Evolutionary conservation across 2,797 vertebrate genomes (phyloP), one percentile per base, ranked within the genome.

Genomic region (Chrysocyon brachyurus): DNA sequence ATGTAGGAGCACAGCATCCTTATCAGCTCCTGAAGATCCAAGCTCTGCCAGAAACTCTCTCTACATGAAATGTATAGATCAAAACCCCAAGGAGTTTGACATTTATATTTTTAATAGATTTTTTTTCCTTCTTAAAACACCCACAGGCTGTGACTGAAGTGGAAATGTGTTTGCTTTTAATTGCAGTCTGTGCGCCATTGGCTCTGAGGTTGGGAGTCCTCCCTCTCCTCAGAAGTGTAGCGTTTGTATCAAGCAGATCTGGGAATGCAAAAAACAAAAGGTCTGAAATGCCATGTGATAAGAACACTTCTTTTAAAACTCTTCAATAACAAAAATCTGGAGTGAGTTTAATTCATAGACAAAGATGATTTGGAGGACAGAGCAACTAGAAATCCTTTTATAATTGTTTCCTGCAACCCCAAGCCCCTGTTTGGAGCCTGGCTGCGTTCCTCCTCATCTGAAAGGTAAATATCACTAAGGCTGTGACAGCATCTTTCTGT

Each of bases 311-410:
- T 98, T 97, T 98, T 95, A 97, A 97, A 97, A 97, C 40, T 91
- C 86, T 97, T 98, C 98, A 98, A 94, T 40, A 83, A 49, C 96
- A 97, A 70, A 94, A 95, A 97, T 97, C 94, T 92, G 90, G 82
- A 91, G 90, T 98, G 95, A 97, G 96, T 85, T 98, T 97, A 98
- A 98, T 98, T 98, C 96, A 97, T 84, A 98, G 91, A 95, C 84
- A 96, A 92, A 46, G 85, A 98, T 97, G 94, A 97, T 96, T 97
- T 87, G 97, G 96, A 94, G 86, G 87, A 77, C 0, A 36, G 3
- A 54, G 59, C 96, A 98, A 97, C 97, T 96, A 93, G 81, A 96
- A 91, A 94, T 79, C 2, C 92, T 97, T 92, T 77, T 97, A 98
- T 96, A 88, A 97, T 95, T 90, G 93, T 96, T 97, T 98, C 97